Evolutionary conservation across 1,140 invertebrate species (phyloP).

Genomic region (Gryon sp.): DNA sequence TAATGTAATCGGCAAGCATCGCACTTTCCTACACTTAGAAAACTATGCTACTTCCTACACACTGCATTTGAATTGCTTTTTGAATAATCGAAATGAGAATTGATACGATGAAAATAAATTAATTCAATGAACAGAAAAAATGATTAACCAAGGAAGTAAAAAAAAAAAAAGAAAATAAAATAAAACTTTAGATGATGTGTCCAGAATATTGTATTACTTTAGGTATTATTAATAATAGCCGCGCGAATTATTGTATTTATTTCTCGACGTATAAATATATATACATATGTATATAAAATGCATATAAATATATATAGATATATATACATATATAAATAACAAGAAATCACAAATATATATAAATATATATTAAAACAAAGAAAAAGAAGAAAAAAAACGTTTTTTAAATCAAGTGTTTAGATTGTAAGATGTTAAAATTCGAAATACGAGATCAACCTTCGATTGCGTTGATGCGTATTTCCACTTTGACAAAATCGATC

Average conservation of each 20-base stretch:
- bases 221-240: conserved; percentile 50
- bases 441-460: conserved; percentile 27
- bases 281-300: conserved; percentile 19
- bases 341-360: conserved; percentile 18
- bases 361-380: conserved; percentile 8
- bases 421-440: conserved; percentile 40
- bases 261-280: conserved; percentile 28
- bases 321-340: conserved; percentile 3
- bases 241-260: conserved; percentile 54
- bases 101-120: no score
- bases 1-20: neutral
- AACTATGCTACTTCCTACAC: no score
- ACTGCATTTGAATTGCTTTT: conserved; percentile 36
- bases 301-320: neutral
- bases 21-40: conserved; percentile 26
- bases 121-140: conserved; percentile 12
- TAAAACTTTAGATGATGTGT: conserved; percentile 37
- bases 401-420: conserved; percentile 54
- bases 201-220: conserved; percentile 40
- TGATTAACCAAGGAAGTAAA: conserved; percentile 9
- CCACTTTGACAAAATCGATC: conserved; percentile 8
- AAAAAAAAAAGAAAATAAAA: no score
- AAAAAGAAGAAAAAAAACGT: neutral
- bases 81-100: conserved; percentile 9
- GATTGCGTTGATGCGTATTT: conserved; percentile 40